Evolutionary conservation across 2,113 vertebrate species (phyloP).

Genomic region (Pterophyllum scalare): DNA sequence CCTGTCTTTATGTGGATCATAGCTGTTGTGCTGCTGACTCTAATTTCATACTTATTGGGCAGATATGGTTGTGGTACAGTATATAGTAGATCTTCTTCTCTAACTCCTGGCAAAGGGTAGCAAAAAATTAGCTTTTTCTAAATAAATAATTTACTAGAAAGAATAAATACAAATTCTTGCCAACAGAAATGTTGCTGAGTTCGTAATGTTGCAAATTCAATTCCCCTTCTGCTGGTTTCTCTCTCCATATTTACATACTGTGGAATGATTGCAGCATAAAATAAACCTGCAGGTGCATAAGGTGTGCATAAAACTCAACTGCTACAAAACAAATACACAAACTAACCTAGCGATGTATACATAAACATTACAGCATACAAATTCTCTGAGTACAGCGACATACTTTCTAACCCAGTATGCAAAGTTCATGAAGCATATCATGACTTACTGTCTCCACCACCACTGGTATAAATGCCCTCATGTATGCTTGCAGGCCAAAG

Average conservation of each 20-base stretch:
- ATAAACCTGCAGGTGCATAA: neutral
- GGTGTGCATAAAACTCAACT: neutral
- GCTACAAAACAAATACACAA: neutral
- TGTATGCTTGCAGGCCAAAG: conserved; percentile 35
- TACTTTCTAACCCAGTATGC: neutral
- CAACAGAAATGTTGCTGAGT: neutral
- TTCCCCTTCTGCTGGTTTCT: neutral
- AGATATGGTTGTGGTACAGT: neutral
- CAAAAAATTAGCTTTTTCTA: neutral
- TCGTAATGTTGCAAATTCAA: neutral
- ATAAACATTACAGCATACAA: conserved; percentile 2
- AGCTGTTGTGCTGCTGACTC: neutral
- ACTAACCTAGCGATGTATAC: neutral
- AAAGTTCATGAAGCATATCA: neutral
- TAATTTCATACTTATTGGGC: neutral
- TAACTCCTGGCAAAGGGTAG: neutral
- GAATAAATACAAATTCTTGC: neutral
- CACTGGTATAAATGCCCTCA: conserved; percentile 9
- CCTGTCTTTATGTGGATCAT: neutral
- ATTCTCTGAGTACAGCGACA: neutral
- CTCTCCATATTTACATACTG: neutral
- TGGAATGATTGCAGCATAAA: neutral
- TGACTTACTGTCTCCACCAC: neutral
- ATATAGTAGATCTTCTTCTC: neutral
- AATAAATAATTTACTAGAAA: neutral